These are phyloP conservation scores for Paramormyrops kingsleyae DNA, from an alignment of 2,113 vertebrate species.

Conservation along the genomic window DNA sequence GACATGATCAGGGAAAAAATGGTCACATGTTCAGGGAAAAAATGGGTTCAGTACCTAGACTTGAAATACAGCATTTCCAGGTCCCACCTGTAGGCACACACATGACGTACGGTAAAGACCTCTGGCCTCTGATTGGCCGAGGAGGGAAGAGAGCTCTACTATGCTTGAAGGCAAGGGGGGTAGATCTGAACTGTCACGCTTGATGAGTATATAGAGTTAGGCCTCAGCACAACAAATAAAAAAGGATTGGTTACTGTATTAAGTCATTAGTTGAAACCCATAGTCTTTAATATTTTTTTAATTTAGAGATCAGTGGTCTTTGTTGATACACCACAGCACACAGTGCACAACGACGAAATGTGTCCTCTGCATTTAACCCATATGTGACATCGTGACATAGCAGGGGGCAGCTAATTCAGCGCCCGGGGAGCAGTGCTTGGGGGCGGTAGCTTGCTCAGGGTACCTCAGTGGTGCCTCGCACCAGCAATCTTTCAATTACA, in stretches of 20 bases:
- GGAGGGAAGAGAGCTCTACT: neutral
- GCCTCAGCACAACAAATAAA: neutral
- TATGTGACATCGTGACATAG: too few relatives aligned
- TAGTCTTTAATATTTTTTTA: too few relatives aligned
- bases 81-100: neutral
- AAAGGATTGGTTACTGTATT: neutral
- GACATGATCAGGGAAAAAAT: neutral
- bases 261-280: neutral
- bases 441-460: too few relatives aligned
- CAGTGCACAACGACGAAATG: too few relatives aligned
- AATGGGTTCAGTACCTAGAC: neutral
- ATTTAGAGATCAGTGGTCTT: too few relatives aligned
- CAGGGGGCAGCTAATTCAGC: too few relatives aligned
- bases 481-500: too few relatives aligned
- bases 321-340: too few relatives aligned
- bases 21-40: neutral
- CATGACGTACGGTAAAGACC: neutral
- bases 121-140: constrained; percentile 4
- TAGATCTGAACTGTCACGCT: neutral
- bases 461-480: too few relatives aligned
- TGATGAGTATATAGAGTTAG: constrained; percentile 14
- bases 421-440: too few relatives aligned
- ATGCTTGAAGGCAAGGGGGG: neutral
- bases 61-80: neutral
- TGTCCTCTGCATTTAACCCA: too few relatives aligned